Percentiles rank a stretch among this genome's conserved stretches.
phyloP scores from a whole-genome alignment of 1,140 invertebrate species.

The Sipha flava region DNA sequence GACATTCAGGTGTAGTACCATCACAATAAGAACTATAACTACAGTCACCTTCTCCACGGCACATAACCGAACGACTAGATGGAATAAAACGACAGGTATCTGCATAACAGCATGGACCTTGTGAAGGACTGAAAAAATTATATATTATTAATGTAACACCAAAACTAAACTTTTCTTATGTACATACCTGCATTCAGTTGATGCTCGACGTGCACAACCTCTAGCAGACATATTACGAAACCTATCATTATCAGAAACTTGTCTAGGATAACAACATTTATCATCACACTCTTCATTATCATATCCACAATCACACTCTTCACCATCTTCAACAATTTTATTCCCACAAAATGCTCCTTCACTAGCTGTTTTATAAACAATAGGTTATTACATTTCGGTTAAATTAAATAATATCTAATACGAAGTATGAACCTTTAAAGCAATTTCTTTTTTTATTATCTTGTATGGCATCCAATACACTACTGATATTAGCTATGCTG shows the following conservation, averaged over 20 bases:
- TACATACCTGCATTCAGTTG: conserved; percentile 68
- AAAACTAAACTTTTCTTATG: background rate
- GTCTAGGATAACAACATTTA: conserved; percentile 85
- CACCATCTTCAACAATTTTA: conserved; percentile 93
- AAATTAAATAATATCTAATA: no score
- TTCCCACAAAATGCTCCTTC: conserved; percentile 97
- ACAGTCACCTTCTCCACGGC: conserved; percentile 81
- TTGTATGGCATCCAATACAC: conserved; percentile 82
- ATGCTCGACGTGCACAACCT: conserved; percentile 56
- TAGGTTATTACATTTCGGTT: no score
- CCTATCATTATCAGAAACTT: conserved; percentile 60
- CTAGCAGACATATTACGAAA: conserved; percentile 62
- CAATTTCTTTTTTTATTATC: conserved; percentile 92
- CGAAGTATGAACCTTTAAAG: conserved; percentile 59
- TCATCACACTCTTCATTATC: conserved; percentile 87
- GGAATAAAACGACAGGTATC: conserved; percentile 72
- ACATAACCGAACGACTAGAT: conserved; percentile 55
- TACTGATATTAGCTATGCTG: conserved; percentile 89
- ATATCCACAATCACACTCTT: conserved; percentile 98
- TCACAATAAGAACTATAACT: conserved; percentile 75
- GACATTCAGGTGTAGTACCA: conserved; percentile 78
- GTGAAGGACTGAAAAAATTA: conserved; percentile 66
- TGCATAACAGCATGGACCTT: conserved; percentile 89
- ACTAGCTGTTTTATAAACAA: conserved; percentile 53
- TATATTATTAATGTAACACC: background rate